A percentile compares a stretch with the other conserved stretches of the same genome.
These are phyloP conservation scores for Psix sp. DNA, from an alignment of 1,140 invertebrate species.

Conservation along the genomic window DNA sequence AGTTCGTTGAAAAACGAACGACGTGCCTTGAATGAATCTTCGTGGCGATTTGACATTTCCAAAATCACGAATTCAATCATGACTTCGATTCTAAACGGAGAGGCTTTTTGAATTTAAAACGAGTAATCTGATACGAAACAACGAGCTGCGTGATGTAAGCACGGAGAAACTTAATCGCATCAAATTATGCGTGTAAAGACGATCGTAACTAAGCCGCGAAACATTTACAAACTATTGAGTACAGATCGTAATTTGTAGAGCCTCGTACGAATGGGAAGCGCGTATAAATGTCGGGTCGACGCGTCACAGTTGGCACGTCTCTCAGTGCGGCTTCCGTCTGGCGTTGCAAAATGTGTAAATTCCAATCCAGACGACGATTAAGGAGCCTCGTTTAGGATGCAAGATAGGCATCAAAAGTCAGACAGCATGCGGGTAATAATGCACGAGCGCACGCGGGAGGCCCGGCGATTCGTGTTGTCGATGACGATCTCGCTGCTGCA, in stretches of 20 bases:
- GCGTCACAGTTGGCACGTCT: conserved; percentile 27
- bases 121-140: conserved; percentile 9
- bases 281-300: too few relatives aligned
- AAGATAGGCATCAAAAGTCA: conserved; percentile 41
- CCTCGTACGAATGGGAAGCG: conserved; percentile 6
- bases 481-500: conserved; percentile 45
- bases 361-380: conserved; percentile 40
- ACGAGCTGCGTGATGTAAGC: not conserved
- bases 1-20: too few relatives aligned
- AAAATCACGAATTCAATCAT: too few relatives aligned
- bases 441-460: conserved; percentile 36
- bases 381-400: conserved; percentile 38
- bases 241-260: conserved; percentile 15
- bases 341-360: conserved; percentile 40
- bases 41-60: too few relatives aligned
- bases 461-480: conserved; percentile 46
- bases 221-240: conserved; percentile 22
- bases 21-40: too few relatives aligned
- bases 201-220: conserved; percentile 17
- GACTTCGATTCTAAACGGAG: too few relatives aligned
- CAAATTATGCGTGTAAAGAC: not conserved
- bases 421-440: conserved; percentile 45
- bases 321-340: conserved; percentile 22
- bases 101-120: not conserved
- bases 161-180: conserved; percentile 4